A percentile compares a stretch with the other conserved stretches of the same genome.
phyloP scores from a whole-genome alignment of 2,797 vertebrate species.

The Nyctibius grandis region DNA sequence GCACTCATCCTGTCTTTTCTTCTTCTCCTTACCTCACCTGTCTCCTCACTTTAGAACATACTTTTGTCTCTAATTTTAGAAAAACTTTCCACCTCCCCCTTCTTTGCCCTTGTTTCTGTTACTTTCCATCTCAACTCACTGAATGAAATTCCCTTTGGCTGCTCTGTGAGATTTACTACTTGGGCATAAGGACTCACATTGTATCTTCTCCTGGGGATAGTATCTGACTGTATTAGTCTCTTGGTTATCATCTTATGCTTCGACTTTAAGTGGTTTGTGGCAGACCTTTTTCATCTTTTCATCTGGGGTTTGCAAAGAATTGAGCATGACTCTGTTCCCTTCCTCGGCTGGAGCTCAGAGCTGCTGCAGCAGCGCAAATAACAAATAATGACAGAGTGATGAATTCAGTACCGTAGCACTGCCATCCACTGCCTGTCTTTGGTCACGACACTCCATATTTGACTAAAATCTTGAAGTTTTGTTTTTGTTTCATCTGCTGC shows the following conservation, averaged over 20 bases:
- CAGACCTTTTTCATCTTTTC: background rate
- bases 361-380: background rate
- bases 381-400: background rate
- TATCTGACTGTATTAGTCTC: background rate
- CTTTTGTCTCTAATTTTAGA: background rate
- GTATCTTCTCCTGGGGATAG: background rate
- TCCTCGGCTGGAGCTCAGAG: background rate
- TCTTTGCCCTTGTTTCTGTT: background rate
- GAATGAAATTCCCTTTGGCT: background rate
- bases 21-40: background rate
- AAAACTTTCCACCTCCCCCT: background rate
- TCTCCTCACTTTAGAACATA: background rate
- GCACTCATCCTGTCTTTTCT: background rate
- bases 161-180: background rate
- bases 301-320: background rate
- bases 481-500: background rate
- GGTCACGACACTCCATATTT: background rate
- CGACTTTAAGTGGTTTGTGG: background rate
- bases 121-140: background rate
- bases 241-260: background rate
- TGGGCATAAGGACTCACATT: fast-evolving
- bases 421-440: background rate
- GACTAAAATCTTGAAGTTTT: background rate
- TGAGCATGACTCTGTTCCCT: background rate
- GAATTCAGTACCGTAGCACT: background rate